Conservation (phyloP, 2,113 vertebrate species). For the Erythrolamprus reginae region DNA sequence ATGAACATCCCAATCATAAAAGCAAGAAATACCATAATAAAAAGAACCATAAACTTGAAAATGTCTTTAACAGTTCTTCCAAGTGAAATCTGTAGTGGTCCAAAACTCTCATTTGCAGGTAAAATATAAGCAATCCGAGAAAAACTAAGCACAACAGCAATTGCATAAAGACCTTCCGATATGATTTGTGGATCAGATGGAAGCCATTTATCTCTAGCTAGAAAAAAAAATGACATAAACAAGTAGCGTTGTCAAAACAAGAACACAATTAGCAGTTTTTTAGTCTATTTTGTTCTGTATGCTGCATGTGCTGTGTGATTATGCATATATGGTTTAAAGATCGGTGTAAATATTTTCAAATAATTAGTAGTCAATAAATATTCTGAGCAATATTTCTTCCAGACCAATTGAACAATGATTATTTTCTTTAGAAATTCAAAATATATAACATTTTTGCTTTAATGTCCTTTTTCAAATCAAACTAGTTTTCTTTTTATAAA, state of each 20-base stretch:
- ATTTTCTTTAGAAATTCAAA: background rate
- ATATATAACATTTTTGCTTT: background rate
- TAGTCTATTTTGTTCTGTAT: background rate
- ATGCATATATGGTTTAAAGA: slow-evolving; percentile 13
- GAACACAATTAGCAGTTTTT: slow-evolving; percentile 3
- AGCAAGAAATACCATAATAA: slow-evolving; percentile 90
- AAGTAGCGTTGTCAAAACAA: slow-evolving; percentile 5
- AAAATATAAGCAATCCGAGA: slow-evolving; percentile 87
- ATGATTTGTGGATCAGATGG: slow-evolving; percentile 90
- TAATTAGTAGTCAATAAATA: background rate
- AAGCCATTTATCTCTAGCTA: slow-evolving; percentile 88
- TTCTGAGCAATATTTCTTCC: slow-evolving; percentile 1
- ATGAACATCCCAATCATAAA: slow-evolving; percentile 96
- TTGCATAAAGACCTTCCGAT: slow-evolving; percentile 87
- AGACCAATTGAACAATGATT: background rate
- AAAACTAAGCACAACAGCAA: slow-evolving; percentile 87
- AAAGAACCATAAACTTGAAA: slow-evolving; percentile 93
- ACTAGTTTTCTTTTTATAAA: background rate
- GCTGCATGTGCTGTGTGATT: background rate
- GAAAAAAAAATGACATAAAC: slow-evolving; percentile 53
- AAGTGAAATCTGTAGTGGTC: slow-evolving; percentile 88
- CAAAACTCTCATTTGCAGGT: slow-evolving; percentile 90
- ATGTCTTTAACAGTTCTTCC: slow-evolving; percentile 90
- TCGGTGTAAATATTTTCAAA: slow-evolving; percentile 1
- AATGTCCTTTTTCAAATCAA: background rate